Evolutionary conservation across 64 coral and sea anemone species (phyloP), one percentile per base, ranked within the genome.

Genomic region (Anthopleura sola): DNA sequence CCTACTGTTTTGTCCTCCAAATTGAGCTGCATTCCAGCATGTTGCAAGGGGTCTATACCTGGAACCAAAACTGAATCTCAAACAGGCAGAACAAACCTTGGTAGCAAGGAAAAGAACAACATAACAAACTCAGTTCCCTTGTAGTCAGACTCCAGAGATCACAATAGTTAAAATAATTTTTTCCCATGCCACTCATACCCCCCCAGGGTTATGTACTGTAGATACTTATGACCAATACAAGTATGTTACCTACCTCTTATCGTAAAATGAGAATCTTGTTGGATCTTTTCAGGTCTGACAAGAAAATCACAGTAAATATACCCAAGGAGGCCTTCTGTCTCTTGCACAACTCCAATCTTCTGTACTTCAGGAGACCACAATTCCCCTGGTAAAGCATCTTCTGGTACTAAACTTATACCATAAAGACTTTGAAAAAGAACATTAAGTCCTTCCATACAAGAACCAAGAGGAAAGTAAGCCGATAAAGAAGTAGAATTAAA

Each of bases 271-370:
- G 92, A 99, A 68, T 99, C 97, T 78, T 95, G 93, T 21, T 87
- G 97, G 33, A 99, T 75, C 83, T 99, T 99, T 3, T 89, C 87
- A 68, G 83, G 86, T 54, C 97, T 94, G n/a, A 80, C 64, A 62
- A 95, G 92, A 50, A 99, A 92, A 44, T 99, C 97, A 95, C 97
- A 99, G 49, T 99, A 99, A 32, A 99, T 99, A 79, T 92, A 95
- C 18, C 97, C 97, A 11, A 99, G 33, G 6, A 95, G 49, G 5
- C 97, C 97, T 14, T 99, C 97, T 82, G 88, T 80, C 58, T 99
- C 93, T 71, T 99, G 97, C 40, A 92, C 84, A 19, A 99, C 93
- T 82, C 89, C 53, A 62, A 99, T 82, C 78, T 99, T 99, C 85
- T 95, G 90, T 3, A 99, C 97, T 75, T 92, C 84, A 85, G 88